Base-by-base conservation (phyloP, 2,888 invertebrate genomes). In the Megamerina dolium region DNA sequence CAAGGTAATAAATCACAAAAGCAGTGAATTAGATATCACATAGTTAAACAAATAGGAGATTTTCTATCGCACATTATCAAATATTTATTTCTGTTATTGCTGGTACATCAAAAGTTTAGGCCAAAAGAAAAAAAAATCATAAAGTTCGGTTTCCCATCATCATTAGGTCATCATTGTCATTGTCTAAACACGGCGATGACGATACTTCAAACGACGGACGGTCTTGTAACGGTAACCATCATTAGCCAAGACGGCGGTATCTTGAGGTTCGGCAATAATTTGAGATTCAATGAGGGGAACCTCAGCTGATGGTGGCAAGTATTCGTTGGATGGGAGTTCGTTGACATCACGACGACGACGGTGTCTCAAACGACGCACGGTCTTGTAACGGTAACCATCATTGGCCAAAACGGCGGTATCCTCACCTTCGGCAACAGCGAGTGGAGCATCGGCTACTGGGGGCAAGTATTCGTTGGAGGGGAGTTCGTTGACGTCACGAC, bases 1-100 rank as follows among this genome's bases (percentile, higher is more conserved):
- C 68, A 95, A 95, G 79, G 86, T 67, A 51, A 59, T 56, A 45
- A 33, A 41, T 23, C 27, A 44, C 23, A 30, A n/a, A n/a, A 37
- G 32, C 5, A 14, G 16, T 32, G 32, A 32, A 32, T 32, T 9
- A 14, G 12, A 8, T 32, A 14, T 3, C 17, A 13, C 2, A 9
- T 12, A 4, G 14, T 32, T 14, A 14, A 32, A 14, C 9, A 32
- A 32, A 5, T 16, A 32, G n/a, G n/a, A n/a, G n/a, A n/a, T n/a
- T n/a, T n/a, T n/a, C n/a, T n/a, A n/a, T n/a, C n/a, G n/a, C n/a
- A n/a, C n/a, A n/a, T n/a, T n/a, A n/a, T n/a, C n/a, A n/a, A n/a
- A n/a, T n/a, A n/a, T n/a, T n/a, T n/a, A n/a, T n/a, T n/a, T n/a
- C n/a, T n/a, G n/a, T n/a, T n/a, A n/a, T n/a, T n/a, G n/a, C n/a